A percentile compares a stretch with the other conserved stretches of the same genome.
phyloP scores from a whole-genome alignment of 2,888 invertebrate genomes.

The Cristatella mucedo region DNA sequence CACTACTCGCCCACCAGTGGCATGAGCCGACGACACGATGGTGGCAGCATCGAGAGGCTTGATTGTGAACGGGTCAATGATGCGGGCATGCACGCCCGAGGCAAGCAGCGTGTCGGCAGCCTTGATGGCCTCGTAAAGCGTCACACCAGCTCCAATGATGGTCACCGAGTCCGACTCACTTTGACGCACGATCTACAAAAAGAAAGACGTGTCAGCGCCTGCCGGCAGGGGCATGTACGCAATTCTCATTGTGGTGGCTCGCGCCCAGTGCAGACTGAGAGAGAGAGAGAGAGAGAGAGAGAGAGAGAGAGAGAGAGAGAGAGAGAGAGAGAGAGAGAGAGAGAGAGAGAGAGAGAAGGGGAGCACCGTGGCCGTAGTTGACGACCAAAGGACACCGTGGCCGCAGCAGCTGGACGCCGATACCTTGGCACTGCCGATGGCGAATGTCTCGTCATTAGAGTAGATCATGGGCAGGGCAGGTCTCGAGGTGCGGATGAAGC shows the following conservation, averaged over 20 bases:
- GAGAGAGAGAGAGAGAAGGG: no score
- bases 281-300: slow-evolving; percentile 10
- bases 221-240: no score
- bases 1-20: slow-evolving; percentile 62
- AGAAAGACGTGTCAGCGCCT: not conserved
- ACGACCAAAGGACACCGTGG: no score
- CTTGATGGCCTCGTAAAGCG: slow-evolving; percentile 70
- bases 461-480: slow-evolving; percentile 77
- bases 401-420: no score
- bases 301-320: slow-evolving; percentile 12
- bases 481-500: slow-evolving; percentile 85
- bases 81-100: slow-evolving; percentile 51
- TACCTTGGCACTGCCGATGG: slow-evolving; percentile 48
- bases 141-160: slow-evolving; percentile 81
- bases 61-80: slow-evolving; percentile 86
- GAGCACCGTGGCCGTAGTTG: no score
- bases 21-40: slow-evolving; percentile 58
- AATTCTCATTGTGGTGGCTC: no score
- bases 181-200: slow-evolving; percentile 52
- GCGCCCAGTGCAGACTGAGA: no score
- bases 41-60: slow-evolving; percentile 76
- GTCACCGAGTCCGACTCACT: slow-evolving; percentile 62
- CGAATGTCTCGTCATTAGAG: slow-evolving; percentile 62
- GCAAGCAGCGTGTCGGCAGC: slow-evolving; percentile 61
- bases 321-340: slow-evolving; percentile 9